Evolutionary conservation across 2,797 vertebrate genomes (phyloP), one percentile per base, ranked within the genome.

Genomic region (Silurus lanzhouensis): DNA sequence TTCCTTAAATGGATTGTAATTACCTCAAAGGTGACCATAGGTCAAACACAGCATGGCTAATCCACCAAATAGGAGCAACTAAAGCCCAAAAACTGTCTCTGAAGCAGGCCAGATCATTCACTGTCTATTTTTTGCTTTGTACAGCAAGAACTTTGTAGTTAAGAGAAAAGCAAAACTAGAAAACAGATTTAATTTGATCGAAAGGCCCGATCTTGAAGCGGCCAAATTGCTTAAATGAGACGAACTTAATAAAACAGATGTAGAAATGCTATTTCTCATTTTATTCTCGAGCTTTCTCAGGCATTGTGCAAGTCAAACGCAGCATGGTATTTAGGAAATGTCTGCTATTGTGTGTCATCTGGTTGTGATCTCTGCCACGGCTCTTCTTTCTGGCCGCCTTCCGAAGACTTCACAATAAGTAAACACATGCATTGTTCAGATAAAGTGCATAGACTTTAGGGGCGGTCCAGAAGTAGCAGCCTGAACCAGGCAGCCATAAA

Each of bases 1-100:
- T 90, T 86, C 89, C 89, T 83, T 86, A 87, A 87, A 88, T 88
- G 87, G 86, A 71, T 81, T 87, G 55, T 90, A 89, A 90, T 90
- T 90, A 90, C 67, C 86, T 83, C 76, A 81, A 86, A 90, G 86
- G 88, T 88, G 83, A 87, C 66, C 72, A 75, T 17, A 85, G 89
- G 88, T 89, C 89, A 89, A 86, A 87, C 71, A 83, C 71, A 74
- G 81, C 81, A 84, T 86, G 85, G 82, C 84, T 89, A 86, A 90
- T 87, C 86, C 86, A 76, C 19, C 25, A 66, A 58, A 72, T 84
- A 17, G 61, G 46, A 17, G 72, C 31, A 22, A 31, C 31, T 81
- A 22, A 84, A 63, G 57, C 55, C 44, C 44, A 58, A n/a, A 57
- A 80, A 48, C 38, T 58, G 81, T 66, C 57, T 75, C 20, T 57